These are phyloP conservation scores for Philaenus spumarius DNA, from an alignment of 1,140 invertebrate species.

Conservation along the genomic window DNA sequence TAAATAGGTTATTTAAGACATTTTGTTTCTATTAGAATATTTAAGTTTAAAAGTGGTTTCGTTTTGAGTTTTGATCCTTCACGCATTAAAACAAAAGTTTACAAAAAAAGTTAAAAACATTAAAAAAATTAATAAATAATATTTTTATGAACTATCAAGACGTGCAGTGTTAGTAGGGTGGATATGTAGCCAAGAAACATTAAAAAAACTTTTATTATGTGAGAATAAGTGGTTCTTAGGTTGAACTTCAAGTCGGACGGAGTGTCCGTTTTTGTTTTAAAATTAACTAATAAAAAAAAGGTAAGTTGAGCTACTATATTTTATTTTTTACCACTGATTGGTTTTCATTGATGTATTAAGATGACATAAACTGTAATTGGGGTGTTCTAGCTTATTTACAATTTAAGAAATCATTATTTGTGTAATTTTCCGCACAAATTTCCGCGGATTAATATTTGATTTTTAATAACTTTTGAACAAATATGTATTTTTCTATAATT, in stretches of 20 bases:
- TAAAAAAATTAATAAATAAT: background rate
- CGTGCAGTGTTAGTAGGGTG: background rate
- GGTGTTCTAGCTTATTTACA: background rate
- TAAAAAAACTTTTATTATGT: background rate
- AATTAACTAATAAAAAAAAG: background rate
- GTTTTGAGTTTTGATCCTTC: conserved; percentile 1
- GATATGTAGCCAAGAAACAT: background rate
- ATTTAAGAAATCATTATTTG: conserved; percentile 5
- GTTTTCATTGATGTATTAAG: background rate
- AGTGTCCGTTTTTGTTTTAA: conserved; percentile 4
- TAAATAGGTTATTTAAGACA: no score
- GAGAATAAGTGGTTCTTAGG: background rate
- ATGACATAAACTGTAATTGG: background rate
- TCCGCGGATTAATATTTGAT: background rate
- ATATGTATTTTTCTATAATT: no score
- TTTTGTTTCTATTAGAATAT: background rate
- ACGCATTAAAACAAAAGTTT: background rate
- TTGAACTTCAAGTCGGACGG: background rate
- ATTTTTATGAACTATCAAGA: background rate
- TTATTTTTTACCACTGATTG: background rate
- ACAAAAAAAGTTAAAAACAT: background rate
- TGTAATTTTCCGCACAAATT: conserved; percentile 2
- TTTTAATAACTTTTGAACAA: no score
- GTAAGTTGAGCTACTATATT: conserved; percentile 1
- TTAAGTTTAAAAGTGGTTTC: background rate